Evolutionary conservation across 2,888 invertebrate species (phyloP), one percentile per base, ranked within the genome.

Genomic region (Oligia fasciuncula): DNA sequence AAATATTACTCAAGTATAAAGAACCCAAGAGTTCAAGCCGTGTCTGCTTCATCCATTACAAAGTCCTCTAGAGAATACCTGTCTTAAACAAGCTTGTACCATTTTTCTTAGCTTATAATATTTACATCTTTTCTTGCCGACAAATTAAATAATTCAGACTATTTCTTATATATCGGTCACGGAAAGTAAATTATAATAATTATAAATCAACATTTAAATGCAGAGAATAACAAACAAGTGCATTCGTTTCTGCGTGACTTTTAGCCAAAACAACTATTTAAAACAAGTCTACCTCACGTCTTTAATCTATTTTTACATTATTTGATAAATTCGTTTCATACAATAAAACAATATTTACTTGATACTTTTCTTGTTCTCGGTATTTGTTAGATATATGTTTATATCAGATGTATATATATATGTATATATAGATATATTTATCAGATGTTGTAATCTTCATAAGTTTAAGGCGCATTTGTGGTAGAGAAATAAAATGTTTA

Each of bases 1-100:
- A 73, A 75, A 76, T 79, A 57, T 77, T 79, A 35, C 57, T 76
- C 35, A 82, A 76, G 76, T 80, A 80, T 57, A 76, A 77, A 77
- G 60, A 79, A 79, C 46, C 73, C 43, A 83, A 71, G 68, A 85
- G 76, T 81, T 84, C 77, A 81, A 73, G 73, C 75, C 76, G 68
- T 75, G 63, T 74, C 71, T 72, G 75, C 83, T 83, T 78, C 83
- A 83, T 88, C 85, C 79, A 88, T 86, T 88, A 85, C 85, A 63
- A 66, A 78, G 66, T 71, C 35, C 87, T 73, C 85, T 54, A 1
- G 85, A 73, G 88, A 76, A 81, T 82, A 82, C 74, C 80, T 84
- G 82, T 78, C 83, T 81, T 76, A 74, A 79, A 84, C 69, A 84
- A 80, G 70, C 78, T 80, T 67, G 66, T 79, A 65, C 75, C 76